Conservation (phyloP, 2,113 vertebrate genomes). For the Polyodon spathula region DNA sequence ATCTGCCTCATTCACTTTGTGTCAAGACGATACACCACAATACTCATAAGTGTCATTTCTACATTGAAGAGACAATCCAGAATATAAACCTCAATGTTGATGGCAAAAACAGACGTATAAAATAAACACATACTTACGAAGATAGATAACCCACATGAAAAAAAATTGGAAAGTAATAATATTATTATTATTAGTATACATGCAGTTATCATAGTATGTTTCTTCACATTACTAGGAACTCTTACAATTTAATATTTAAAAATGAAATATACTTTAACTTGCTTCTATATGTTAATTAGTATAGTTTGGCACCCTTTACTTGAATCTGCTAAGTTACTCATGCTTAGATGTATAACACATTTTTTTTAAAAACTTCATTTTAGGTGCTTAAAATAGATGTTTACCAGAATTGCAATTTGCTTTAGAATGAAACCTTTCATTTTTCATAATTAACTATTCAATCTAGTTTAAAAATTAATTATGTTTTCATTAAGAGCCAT, state of each 20-base stretch:
- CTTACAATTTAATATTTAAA: too few species aligned
- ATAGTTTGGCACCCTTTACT: too few species aligned
- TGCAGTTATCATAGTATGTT: too few species aligned
- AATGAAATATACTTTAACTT: too few species aligned
- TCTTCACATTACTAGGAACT: too few species aligned
- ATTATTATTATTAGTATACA: too few species aligned
- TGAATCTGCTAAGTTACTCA: too few species aligned
- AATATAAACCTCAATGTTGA: constrained; percentile 33
- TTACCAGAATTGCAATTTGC: too few species aligned
- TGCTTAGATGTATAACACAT: background rate
- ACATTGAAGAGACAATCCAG: constrained; percentile 69
- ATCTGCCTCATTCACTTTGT: constrained; percentile 72
- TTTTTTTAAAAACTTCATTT: background rate
- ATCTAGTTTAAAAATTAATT: constrained; percentile 8
- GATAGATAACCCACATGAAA: too few species aligned
- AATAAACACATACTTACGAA: background rate
- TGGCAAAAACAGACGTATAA: constrained; percentile 19
- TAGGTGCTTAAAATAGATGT: background rate
- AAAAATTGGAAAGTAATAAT: too few species aligned
- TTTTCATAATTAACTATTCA: constrained; percentile 8
- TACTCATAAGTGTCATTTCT: constrained; percentile 65
- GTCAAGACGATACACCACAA: constrained; percentile 71
- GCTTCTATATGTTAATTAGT: too few species aligned
- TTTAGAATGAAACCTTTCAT: background rate
- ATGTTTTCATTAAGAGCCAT: constrained; percentile 9